These are phyloP conservation scores for Temnopleurus reevesii DNA, from an alignment of 53 echinoderm and acorn worm species.

Conservation along the genomic window DNA sequence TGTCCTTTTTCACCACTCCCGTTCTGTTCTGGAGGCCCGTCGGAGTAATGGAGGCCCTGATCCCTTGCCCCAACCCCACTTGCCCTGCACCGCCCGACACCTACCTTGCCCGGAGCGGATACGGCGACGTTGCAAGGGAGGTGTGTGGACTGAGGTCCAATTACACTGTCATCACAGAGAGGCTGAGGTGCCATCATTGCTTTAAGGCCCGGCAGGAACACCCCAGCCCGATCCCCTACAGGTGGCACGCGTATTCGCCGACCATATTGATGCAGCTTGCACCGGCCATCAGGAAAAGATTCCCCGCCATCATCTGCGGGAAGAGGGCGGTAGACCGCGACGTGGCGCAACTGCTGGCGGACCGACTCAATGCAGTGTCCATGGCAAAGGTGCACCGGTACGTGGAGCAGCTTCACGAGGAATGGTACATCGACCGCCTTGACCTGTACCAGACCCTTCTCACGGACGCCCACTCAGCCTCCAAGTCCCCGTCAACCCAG, in stretches of 20 bases:
- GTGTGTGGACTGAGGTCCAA: slow-evolving; percentile 11
- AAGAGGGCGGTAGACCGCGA: slow-evolving; percentile 52
- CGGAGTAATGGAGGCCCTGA: slow-evolving; percentile 60
- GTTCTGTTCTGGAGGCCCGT: slow-evolving; percentile 72
- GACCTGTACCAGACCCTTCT: slow-evolving; percentile 71
- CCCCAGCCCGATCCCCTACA: neutral
- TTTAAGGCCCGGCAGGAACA: neutral
- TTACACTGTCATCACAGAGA: slow-evolving; percentile 58
- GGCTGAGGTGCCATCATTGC: slow-evolving; percentile 51
- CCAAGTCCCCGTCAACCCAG: slow-evolving; percentile 39
- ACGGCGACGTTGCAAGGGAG: slow-evolving; percentile 50
- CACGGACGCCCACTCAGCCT: slow-evolving; percentile 54
- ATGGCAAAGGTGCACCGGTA: slow-evolving; percentile 66
- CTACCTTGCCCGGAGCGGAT: slow-evolving; percentile 54
- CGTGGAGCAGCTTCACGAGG: slow-evolving; percentile 63
- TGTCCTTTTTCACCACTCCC: slow-evolving; percentile 41
- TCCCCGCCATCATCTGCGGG: slow-evolving; percentile 62
- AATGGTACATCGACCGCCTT: slow-evolving; percentile 60
- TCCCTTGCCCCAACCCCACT: slow-evolving; percentile 59
- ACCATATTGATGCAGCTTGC: slow-evolving; percentile 50
- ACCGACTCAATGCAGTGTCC: slow-evolving; percentile 59
- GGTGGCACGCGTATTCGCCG: slow-evolving; percentile 51
- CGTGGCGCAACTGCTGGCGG: slow-evolving; percentile 46
- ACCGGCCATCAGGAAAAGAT: slow-evolving; percentile 36
- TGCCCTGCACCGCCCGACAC: slow-evolving; percentile 61